Evolutionary conservation across 2,113 vertebrate species (phyloP).

Genomic region (Uropsilus gracilis): DNA sequence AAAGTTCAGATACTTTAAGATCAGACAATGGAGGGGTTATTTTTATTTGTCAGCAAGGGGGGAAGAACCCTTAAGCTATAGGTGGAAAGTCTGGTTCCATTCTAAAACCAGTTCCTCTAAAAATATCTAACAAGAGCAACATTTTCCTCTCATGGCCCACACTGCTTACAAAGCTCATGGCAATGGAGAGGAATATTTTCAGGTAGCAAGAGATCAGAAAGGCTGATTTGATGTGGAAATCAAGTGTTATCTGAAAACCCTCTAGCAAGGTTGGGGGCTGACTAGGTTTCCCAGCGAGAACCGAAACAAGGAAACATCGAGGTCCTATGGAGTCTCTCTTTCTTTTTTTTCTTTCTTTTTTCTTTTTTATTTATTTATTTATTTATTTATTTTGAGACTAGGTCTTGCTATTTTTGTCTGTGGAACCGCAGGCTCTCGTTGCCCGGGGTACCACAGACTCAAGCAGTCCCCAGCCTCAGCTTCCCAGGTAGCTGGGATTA

Average conservation of each 20-base stretch:
- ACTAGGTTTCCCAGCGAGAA: not conserved
- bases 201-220: not conserved
- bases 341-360: too few species aligned
- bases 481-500: too few species aligned
- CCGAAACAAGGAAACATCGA: not conserved
- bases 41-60: not conserved
- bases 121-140: not conserved
- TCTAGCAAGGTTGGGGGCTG: rapidly evolving
- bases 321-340: not conserved
- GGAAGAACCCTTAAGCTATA: not conserved
- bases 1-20: slow-evolving; percentile 51
- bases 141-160: not conserved
- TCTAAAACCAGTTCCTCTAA: not conserved
- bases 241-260: not conserved
- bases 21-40: not conserved
- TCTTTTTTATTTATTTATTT: too few species aligned
- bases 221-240: not conserved
- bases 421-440: too few species aligned
- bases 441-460: too few species aligned
- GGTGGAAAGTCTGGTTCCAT: not conserved
- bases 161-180: not conserved
- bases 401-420: too few species aligned
- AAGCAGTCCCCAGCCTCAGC: too few species aligned
- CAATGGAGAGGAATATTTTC: not conserved
- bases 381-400: too few species aligned